phyloP scores from a whole-genome alignment of 2,113 vertebrate genomes.

The Phrynocephalus versicolor region DNA sequence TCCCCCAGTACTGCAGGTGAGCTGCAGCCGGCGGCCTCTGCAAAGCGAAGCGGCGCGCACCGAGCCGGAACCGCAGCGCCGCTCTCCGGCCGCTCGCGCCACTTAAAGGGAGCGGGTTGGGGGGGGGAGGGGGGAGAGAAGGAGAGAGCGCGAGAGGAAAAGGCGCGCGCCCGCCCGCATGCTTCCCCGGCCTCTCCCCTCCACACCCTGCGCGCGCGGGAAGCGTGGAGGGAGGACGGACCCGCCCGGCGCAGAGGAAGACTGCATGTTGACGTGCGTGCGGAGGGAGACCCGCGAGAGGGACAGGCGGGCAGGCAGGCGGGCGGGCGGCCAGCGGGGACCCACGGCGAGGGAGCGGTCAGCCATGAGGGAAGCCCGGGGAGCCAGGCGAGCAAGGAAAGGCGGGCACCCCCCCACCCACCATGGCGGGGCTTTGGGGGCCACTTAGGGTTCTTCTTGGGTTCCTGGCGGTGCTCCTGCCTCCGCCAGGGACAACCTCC shows the following conservation, averaged over 20 bases:
- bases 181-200: background rate
- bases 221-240: background rate
- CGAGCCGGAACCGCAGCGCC: constrained; percentile 66
- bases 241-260: constrained; percentile 1
- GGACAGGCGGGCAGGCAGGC: background rate
- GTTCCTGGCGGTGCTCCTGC: background rate
- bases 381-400: background rate
- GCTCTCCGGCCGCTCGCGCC: constrained; percentile 51
- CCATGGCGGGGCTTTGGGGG: too few relatives aligned
- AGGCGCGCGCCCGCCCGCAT: background rate
- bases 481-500: background rate
- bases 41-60: constrained; percentile 4
- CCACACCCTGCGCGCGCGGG: background rate
- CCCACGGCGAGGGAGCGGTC: too few relatives aligned
- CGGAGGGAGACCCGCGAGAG: background rate
- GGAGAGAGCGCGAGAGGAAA: too few relatives aligned
- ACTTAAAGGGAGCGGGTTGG: background rate
- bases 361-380: background rate
- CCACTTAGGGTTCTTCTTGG: background rate
- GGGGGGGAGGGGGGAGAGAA: background rate
- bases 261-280: constrained; percentile 21
- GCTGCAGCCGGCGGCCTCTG: constrained; percentile 65
- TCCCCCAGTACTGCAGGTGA: constrained; percentile 69
- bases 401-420: background rate
- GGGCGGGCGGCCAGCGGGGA: background rate